These are phyloP conservation scores for Gallinago undulata DNA, from an alignment of 2,113 vertebrate genomes.

Conservation along the genomic window DNA sequence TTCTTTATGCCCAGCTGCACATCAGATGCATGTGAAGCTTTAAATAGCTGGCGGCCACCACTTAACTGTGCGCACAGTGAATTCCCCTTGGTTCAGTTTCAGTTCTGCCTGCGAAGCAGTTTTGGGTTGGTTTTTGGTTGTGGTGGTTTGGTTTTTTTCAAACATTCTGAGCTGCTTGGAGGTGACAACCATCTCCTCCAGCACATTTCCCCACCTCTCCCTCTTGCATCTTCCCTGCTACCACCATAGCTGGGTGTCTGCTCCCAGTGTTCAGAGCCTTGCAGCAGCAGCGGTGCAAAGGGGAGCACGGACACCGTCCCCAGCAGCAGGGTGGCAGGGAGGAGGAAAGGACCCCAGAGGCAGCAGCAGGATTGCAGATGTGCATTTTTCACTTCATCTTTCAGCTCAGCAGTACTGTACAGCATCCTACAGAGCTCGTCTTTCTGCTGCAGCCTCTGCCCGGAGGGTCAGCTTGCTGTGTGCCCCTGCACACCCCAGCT, in stretches of 20 bases:
- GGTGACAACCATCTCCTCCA: background rate
- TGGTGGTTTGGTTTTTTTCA: background rate
- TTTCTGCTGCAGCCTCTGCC: background rate
- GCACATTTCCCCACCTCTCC: fast-evolving
- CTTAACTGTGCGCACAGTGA: background rate
- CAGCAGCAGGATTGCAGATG: fast-evolving
- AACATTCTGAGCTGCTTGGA: background rate
- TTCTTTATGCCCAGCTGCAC: background rate
- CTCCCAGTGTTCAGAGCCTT: background rate
- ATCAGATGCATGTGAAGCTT: background rate
- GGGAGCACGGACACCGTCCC: background rate
- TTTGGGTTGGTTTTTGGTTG: background rate
- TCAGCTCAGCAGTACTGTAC: background rate
- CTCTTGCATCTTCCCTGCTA: background rate
- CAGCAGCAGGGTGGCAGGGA: background rate
- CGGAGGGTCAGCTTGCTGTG: background rate
- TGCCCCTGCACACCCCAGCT: background rate
- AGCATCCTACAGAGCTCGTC: background rate
- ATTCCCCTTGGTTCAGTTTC: constrained; percentile 21
- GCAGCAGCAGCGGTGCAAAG: background rate
- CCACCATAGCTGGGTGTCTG: background rate
- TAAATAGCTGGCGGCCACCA: background rate
- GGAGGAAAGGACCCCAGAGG: background rate
- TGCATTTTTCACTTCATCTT: background rate
- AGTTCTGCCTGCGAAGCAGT: background rate